Percentiles rank a stretch among this genome's conserved stretches.
phyloP scores from a whole-genome alignment of 2,888 invertebrate genomes.

The Aspidapion aeneum region DNA sequence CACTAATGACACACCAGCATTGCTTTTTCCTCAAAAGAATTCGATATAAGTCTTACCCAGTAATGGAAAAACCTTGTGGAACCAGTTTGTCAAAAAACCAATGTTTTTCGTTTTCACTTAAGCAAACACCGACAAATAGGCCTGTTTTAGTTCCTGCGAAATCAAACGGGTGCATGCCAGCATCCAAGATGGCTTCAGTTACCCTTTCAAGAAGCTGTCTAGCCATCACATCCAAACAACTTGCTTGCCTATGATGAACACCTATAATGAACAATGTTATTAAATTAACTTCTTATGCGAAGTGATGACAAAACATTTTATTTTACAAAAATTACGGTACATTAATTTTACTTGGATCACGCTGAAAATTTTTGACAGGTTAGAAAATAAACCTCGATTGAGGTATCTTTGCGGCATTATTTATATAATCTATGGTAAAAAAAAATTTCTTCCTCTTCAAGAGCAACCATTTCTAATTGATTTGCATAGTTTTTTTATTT shows the following conservation, averaged over 20 bases:
- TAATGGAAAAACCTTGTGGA: conserved; percentile 18
- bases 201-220: conserved; percentile 57
- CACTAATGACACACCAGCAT: too few species aligned
- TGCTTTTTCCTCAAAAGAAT: conserved; percentile 5
- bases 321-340: too few species aligned
- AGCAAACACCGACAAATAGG: conserved; percentile 75
- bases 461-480: too few species aligned
- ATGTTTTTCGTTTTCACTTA: conserved; percentile 68
- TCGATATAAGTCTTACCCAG: conserved; percentile 19
- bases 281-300: too few species aligned
- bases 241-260: conserved; percentile 52
- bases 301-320: too few species aligned
- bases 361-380: too few species aligned
- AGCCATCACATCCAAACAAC: conserved; percentile 56
- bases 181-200: conserved; percentile 59
- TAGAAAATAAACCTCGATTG: too few species aligned
- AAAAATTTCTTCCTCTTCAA: too few species aligned
- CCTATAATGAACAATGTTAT: conserved; percentile 41
- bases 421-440: too few species aligned
- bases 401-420: too few species aligned
- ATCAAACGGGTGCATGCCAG: conserved; percentile 63
- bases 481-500: too few species aligned
- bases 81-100: conserved; percentile 67
- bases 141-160: conserved; percentile 71
- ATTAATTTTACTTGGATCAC: too few species aligned